A percentile compares a stretch with the other conserved stretches of the same genome.
These are phyloP conservation scores for Coecobrya sp. DNA, from an alignment of 2,888 invertebrate genomes.

Conservation along the genomic window DNA sequence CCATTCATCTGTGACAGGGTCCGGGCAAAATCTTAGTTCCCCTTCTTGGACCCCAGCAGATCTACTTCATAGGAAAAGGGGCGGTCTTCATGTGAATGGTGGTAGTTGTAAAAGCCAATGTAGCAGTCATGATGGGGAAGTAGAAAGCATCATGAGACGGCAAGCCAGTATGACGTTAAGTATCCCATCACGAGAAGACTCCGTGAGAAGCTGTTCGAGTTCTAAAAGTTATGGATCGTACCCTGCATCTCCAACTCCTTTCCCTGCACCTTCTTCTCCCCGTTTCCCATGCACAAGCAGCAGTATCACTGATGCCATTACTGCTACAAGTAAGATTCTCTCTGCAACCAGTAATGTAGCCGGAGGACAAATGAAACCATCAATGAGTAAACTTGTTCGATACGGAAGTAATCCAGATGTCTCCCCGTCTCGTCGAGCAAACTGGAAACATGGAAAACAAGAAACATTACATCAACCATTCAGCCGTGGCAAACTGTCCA, in stretches of 20 bases:
- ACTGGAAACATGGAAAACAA: constrained; percentile 23
- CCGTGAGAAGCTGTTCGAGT: constrained; percentile 82
- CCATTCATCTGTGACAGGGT: constrained; percentile 54
- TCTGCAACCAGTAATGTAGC: constrained; percentile 16
- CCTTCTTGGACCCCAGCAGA: neutral
- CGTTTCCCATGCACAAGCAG: constrained; percentile 25
- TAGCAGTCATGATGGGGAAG: constrained; percentile 64
- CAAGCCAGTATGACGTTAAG: constrained; percentile 83
- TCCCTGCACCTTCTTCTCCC: constrained; percentile 12
- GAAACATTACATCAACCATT: constrained; percentile 56
- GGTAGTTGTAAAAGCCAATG: constrained; percentile 37
- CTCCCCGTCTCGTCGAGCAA: constrained; percentile 55
- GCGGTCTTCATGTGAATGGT: constrained; percentile 55
- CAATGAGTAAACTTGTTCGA: constrained; percentile 60
- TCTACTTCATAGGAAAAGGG: constrained; percentile 50
- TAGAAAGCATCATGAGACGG: constrained; percentile 73
- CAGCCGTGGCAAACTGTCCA: neutral
- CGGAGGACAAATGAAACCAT: constrained; percentile 63
- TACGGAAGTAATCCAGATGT: constrained; percentile 76
- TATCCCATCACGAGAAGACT: constrained; percentile 84
- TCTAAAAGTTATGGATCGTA: constrained; percentile 70
- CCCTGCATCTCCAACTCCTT: neutral
- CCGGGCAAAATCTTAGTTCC: constrained; percentile 65
- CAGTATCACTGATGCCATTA: neutral
- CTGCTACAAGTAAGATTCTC: constrained; percentile 20